Percentiles rank a stretch among this genome's conserved stretches.
Conservation (phyloP, 2,888 invertebrate species). For the Acleris emargana region DNA sequence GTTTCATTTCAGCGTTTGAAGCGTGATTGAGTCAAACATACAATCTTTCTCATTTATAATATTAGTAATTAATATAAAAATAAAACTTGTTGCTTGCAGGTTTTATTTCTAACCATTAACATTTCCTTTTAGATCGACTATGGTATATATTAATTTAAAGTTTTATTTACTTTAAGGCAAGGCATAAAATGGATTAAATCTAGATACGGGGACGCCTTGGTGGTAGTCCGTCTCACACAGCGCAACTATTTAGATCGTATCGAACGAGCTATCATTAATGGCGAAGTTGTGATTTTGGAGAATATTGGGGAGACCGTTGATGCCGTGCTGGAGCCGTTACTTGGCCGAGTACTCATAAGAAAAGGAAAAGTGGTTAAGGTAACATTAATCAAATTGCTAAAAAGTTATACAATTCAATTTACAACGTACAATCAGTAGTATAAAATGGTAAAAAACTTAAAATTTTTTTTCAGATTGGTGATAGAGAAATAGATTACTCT, state of each 20-base stretch:
- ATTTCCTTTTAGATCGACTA: no score
- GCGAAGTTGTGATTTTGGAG: slow-evolving; percentile 91
- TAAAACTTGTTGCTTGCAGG: no score
- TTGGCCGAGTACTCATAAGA: slow-evolving; percentile 94
- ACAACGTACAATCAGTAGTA: slow-evolving; percentile 42
- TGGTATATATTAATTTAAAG: no score
- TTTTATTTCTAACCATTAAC: no score
- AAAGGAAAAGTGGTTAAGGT: slow-evolving; percentile 90
- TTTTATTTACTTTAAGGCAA: slow-evolving; percentile 77
- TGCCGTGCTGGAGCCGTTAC: slow-evolving; percentile 94
- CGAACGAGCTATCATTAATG: slow-evolving; percentile 89
- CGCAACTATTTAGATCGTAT: slow-evolving; percentile 93
- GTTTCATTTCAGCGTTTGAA: no score
- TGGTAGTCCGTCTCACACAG: slow-evolving; percentile 90
- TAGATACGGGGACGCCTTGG: slow-evolving; percentile 89
- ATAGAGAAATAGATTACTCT: slow-evolving; percentile 95
- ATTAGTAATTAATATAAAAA: no score
- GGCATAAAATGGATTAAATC: slow-evolving; percentile 98
- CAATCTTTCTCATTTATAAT: no score
- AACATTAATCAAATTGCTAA: neutral
- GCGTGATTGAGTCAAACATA: no score
- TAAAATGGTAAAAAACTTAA: no score
- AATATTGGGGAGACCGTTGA: slow-evolving; percentile 95
- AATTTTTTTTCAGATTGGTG: slow-evolving; percentile 90
- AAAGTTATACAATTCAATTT: neutral